These are phyloP conservation scores for Drosophila nebulosa DNA, from an alignment of 1,140 invertebrate species.

Conservation along the genomic window DNA sequence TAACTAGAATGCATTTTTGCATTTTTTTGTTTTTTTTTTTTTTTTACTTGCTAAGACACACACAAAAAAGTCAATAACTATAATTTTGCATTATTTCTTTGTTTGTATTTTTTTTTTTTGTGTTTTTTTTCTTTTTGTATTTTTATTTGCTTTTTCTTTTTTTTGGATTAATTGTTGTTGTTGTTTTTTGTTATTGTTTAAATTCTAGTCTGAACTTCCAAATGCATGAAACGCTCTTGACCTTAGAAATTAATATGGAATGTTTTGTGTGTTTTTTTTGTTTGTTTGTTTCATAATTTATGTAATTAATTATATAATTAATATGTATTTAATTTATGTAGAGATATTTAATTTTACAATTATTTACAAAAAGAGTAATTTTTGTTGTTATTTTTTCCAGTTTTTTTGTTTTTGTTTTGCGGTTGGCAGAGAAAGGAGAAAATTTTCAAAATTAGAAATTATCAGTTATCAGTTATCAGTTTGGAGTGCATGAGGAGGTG, in stretches of 20 bases:
- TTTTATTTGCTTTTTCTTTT: constrained; percentile 1
- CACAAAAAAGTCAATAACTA: neutral
- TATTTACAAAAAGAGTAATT: constrained; percentile 22
- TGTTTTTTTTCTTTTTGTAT: neutral
- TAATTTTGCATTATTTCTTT: neutral
- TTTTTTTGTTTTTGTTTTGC: constrained; percentile 3
- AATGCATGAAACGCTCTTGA: constrained; percentile 76
- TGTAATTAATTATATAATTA: too few relatives aligned
- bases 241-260: constrained; percentile 54
- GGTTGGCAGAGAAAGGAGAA: constrained; percentile 53
- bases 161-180: neutral
- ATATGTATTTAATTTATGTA: neutral
- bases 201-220: constrained; percentile 67
- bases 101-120: constrained; percentile 7
- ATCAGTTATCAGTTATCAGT: neutral
- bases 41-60: constrained; percentile 2
- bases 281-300: neutral
- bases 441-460: constrained; percentile 2
- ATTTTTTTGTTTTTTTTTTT: too few relatives aligned
- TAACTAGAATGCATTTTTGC: neutral
- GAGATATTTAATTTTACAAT: neutral
- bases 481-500: neutral
- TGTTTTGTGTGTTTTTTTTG: constrained; percentile 41
- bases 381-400: neutral
- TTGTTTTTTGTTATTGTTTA: constrained; percentile 22